These are phyloP conservation scores for Chesias legatella DNA, from an alignment of 2,888 invertebrate species.

Conservation along the genomic window DNA sequence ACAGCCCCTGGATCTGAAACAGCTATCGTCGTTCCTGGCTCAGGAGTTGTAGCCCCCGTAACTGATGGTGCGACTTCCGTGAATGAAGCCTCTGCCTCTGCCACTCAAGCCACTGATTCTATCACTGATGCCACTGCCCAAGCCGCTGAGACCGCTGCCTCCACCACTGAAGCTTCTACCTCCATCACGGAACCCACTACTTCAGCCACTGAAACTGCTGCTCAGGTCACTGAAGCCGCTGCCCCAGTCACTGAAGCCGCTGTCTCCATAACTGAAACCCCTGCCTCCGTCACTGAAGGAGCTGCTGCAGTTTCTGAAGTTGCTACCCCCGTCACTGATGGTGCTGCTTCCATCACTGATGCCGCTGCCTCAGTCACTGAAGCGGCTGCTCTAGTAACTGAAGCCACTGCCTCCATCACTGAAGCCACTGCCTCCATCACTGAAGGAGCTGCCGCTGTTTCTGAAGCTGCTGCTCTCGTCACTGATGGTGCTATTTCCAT, in stretches of 20 bases:
- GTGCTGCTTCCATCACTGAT: background rate
- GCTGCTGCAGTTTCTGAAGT: conserved; percentile 2
- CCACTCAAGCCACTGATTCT: conserved; percentile 3
- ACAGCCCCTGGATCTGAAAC: background rate
- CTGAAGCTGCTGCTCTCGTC: background rate
- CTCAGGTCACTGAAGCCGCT: background rate
- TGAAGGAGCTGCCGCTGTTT: conserved; percentile 21
- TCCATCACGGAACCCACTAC: no score
- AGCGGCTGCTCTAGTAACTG: background rate
- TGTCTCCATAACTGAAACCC: conserved; percentile 1
- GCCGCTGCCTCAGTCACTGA: conserved; percentile 3
- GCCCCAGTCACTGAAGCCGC: background rate
- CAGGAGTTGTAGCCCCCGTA: background rate
- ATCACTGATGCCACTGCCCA: no score
- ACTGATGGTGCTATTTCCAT: conserved; percentile 1
- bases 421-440: background rate
- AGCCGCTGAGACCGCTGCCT: conserved; percentile 1
- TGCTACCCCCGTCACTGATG: conserved; percentile 2
- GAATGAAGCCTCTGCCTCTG: background rate
- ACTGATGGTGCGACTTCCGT: no score
- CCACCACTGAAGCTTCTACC: background rate
- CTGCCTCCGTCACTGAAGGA: background rate
- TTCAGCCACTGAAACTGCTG: no score
- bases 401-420: background rate
- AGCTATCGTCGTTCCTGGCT: background rate